Conservation (phyloP, 2,888 invertebrate genomes). For the Lycaena phlaeas region DNA sequence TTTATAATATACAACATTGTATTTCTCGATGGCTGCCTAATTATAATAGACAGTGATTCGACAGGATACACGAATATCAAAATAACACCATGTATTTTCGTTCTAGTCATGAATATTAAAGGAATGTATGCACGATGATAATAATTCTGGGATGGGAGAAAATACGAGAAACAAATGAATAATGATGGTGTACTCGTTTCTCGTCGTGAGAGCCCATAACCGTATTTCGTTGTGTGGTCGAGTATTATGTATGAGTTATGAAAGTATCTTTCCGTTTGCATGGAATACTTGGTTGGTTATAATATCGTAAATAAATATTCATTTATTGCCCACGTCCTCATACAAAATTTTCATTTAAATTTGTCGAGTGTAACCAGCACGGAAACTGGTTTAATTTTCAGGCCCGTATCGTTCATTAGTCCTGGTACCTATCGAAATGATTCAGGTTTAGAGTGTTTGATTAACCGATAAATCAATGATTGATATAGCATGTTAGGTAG, state of each 20-base stretch:
- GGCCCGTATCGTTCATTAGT: too few relatives aligned
- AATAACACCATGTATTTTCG: not conserved
- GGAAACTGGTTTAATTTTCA: too few relatives aligned
- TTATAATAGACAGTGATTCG: too few relatives aligned
- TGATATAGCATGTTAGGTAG: too few relatives aligned
- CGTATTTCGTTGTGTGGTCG: conserved; percentile 10
- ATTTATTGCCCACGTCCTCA: too few relatives aligned
- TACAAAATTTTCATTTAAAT: too few relatives aligned
- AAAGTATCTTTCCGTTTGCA: conserved; percentile 6
- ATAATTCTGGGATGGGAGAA: not conserved
- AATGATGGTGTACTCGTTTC: conserved; percentile 34
- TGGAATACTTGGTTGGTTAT: not conserved
- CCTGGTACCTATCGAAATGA: too few relatives aligned
- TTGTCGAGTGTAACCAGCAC: too few relatives aligned
- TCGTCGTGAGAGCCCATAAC: conserved; percentile 13
- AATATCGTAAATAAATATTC: not conserved
- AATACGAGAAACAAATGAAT: conserved; percentile 23
- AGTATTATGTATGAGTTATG: conserved; percentile 5
- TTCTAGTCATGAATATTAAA: not conserved
- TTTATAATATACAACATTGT: too few relatives aligned
- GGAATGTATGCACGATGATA: not conserved
- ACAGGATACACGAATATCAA: not conserved
- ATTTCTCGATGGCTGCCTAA: too few relatives aligned
- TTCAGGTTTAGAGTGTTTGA: too few relatives aligned
- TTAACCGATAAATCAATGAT: too few relatives aligned